phyloP scores from a whole-genome alignment of 2,113 vertebrate species.

The Eudyptes chrysolophus region DNA sequence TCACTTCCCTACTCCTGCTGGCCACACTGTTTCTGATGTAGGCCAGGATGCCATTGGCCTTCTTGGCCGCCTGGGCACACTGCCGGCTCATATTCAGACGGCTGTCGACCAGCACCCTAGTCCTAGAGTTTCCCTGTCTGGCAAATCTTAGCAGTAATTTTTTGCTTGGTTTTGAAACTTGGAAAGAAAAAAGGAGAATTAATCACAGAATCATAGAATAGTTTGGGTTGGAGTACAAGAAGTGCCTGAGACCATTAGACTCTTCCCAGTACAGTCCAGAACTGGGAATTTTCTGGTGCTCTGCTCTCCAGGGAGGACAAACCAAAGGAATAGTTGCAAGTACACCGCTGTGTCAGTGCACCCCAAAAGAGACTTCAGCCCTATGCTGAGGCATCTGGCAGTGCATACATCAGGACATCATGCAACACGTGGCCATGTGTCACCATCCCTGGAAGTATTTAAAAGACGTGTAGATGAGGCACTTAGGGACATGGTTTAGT shows the following conservation, averaged over 20 bases:
- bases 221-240: neutral
- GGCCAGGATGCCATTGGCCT: too few species aligned
- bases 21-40: too few species aligned
- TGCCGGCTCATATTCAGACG: too few species aligned
- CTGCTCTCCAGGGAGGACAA: neutral
- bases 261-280: neutral
- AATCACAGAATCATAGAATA: neutral
- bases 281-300: neutral
- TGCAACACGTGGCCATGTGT: accelerated
- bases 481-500: too few species aligned
- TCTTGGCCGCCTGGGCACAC: too few species aligned
- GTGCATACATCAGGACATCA: neutral
- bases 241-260: neutral
- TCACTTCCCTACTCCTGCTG: too few species aligned
- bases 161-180: neutral
- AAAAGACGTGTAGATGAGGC: too few species aligned
- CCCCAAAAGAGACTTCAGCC: neutral
- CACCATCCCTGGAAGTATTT: too few species aligned
- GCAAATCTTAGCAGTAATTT: neutral
- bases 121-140: neutral
- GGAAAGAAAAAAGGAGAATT: neutral
- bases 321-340: neutral
- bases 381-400: neutral
- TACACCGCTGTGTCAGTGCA: too few species aligned
- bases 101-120: neutral